phyloP scores from a whole-genome alignment of 2,113 vertebrate genomes.

The Clarias macrocephalus region DNA sequence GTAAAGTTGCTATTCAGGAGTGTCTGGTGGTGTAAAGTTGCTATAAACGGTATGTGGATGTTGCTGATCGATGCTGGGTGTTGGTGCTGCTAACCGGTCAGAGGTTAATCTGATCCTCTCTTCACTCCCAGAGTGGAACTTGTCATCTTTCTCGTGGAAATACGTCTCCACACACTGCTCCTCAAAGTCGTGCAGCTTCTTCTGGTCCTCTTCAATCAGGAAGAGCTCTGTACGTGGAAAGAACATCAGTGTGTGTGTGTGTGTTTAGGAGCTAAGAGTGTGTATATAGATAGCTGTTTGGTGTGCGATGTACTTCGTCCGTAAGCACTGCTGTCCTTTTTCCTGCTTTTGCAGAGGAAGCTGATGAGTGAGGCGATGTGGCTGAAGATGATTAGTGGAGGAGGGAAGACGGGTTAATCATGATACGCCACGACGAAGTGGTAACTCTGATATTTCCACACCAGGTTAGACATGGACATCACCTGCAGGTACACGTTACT shows the following conservation, averaged over 20 bases:
- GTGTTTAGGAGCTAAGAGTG: background rate
- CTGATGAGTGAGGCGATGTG: constrained; percentile 88
- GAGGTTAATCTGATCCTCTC: constrained; percentile 97
- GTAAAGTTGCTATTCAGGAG: too few species aligned
- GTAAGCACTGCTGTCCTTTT: constrained; percentile 88
- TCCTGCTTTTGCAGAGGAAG: constrained; percentile 89
- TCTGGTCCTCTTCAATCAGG: constrained; percentile 97
- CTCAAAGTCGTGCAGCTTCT: constrained; percentile 99
- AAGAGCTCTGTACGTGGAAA: constrained; percentile 80
- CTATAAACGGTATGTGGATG: background rate
- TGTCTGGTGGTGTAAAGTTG: too few species aligned
- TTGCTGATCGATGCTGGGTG: background rate
- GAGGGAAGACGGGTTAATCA: constrained; percentile 94
- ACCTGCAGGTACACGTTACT: constrained; percentile 98
- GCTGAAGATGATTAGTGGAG: constrained; percentile 91
- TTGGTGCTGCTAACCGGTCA: constrained; percentile 79
- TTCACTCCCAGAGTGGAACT: constrained; percentile 95
- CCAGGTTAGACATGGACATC: constrained; percentile 96
- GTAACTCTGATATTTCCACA: constrained; percentile 98
- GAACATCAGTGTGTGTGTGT: background rate
- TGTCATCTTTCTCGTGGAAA: constrained; percentile 97
- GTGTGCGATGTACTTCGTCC: constrained; percentile 85
- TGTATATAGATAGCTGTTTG: background rate
- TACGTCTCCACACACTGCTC: constrained; percentile 97
- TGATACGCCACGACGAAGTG: constrained; percentile 98